phyloP scores from a whole-genome alignment of 2,113 vertebrate species.

The Spilogale gracilis region DNA sequence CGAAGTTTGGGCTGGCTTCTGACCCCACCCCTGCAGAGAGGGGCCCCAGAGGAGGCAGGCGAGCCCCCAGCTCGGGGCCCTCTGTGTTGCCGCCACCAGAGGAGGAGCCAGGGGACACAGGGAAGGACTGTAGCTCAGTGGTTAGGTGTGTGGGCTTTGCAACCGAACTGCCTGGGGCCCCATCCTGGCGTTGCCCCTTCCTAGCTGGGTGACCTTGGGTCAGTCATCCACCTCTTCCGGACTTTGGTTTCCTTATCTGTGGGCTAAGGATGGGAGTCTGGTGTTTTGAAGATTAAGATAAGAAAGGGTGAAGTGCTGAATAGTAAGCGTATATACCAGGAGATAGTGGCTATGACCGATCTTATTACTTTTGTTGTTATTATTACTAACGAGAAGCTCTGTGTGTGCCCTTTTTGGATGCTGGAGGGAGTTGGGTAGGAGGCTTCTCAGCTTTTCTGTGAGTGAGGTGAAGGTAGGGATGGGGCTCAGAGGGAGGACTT shows the following conservation, averaged over 20 bases:
- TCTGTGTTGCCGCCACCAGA: background rate
- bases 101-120: background rate
- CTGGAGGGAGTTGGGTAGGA: background rate
- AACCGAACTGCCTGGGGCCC: background rate
- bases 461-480: background rate
- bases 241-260: background rate
- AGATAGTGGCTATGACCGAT: too few relatives aligned
- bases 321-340: background rate
- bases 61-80: background rate
- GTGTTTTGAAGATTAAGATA: background rate
- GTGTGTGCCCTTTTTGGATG: background rate
- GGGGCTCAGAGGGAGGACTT: background rate
- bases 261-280: background rate
- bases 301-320: background rate
- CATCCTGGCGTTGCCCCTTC: background rate
- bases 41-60: background rate
- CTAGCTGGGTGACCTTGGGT: slow-evolving; percentile 25
- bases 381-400: background rate
- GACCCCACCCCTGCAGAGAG: background rate
- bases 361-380: background rate
- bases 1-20: background rate
- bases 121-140: background rate
- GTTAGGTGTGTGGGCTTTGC: background rate
- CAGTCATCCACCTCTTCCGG: background rate
- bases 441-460: background rate